Percentiles rank a stretch among this genome's conserved stretches.
Evolutionary conservation across 2,888 invertebrate genomes (phyloP).

Genomic region (Incurvaria masculella): DNA sequence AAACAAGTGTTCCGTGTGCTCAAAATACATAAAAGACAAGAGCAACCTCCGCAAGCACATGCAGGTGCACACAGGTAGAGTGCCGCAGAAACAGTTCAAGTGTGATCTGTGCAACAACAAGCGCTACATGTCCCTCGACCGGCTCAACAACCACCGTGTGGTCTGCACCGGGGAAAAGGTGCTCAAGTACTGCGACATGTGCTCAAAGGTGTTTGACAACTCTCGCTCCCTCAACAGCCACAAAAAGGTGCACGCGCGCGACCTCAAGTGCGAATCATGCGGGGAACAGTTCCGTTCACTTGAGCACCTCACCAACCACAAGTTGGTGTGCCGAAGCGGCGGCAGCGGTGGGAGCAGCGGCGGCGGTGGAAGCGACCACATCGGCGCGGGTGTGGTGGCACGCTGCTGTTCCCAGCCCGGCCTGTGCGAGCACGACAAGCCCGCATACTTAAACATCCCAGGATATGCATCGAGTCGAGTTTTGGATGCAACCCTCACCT

Average conservation of each 20-base stretch:
- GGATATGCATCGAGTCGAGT: conserved; percentile 46
- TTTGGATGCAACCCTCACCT: conserved; percentile 47
- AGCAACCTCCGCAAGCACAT: conserved; percentile 54
- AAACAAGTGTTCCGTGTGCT: conserved; percentile 53
- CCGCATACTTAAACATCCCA: conserved; percentile 51
- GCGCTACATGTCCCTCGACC: conserved; percentile 51
- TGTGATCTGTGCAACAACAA: conserved; percentile 55
- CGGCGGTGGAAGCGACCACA: conserved; percentile 19
- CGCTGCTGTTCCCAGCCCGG: conserved; percentile 50
- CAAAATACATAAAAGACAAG: conserved; percentile 55
- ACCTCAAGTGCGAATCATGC: conserved; percentile 50
- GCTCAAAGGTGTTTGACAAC: conserved; percentile 54
- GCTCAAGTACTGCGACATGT: conserved; percentile 54
- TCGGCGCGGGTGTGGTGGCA: conserved; percentile 22
- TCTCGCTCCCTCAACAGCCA: conserved; percentile 53
- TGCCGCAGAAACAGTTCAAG: conserved; percentile 54
- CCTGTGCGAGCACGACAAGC: conserved; percentile 52
- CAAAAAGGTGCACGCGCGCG: conserved; percentile 53
- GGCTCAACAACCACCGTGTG: conserved; percentile 52
- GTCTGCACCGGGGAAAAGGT: conserved; percentile 52
- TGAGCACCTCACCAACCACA: conserved; percentile 51
- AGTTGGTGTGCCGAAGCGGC: conserved; percentile 43
- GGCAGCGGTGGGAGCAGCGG: conserved; percentile 32
- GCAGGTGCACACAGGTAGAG: conserved; percentile 54
- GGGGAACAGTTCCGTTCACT: conserved; percentile 51